Evolutionary conservation across 2,113 vertebrate genomes (phyloP).

Genomic region (Protobothrops flavoviridis): DNA sequence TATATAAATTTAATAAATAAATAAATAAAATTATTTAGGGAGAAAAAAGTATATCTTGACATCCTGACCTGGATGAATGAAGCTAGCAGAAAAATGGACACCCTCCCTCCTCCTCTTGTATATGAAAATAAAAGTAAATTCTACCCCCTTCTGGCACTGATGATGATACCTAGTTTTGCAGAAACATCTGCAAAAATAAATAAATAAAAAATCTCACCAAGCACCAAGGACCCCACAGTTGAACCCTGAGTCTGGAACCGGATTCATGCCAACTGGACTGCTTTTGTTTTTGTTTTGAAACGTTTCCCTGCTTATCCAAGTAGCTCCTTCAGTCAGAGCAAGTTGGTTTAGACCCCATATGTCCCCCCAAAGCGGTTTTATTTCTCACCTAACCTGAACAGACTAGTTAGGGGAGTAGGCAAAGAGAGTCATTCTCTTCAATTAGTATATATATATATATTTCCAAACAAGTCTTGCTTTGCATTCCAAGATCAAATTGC

Average conservation of each 20-base stretch:
- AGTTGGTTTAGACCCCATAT: background rate
- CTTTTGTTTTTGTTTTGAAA: background rate
- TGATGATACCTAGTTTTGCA: background rate
- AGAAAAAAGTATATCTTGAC: background rate
- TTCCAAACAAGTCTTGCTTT: background rate
- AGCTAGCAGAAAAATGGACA: background rate
- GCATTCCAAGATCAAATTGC: background rate
- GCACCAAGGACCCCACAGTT: background rate
- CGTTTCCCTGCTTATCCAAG: background rate
- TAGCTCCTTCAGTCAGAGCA: background rate
- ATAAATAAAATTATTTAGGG: background rate
- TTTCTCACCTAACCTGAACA: background rate
- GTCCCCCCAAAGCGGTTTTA: background rate
- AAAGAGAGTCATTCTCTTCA: background rate
- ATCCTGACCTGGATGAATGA: background rate
- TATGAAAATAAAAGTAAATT: background rate
- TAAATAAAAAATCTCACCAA: rapidly evolving
- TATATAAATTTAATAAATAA: too few relatives aligned
- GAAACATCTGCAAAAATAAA: background rate
- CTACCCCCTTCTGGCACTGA: background rate
- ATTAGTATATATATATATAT: background rate
- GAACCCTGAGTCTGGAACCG: background rate
- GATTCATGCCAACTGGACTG: background rate
- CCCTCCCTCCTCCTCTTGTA: background rate
- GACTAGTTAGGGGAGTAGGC: background rate